Percentiles rank a stretch among this genome's conserved stretches.
These are phyloP conservation scores for Myotis daubentonii DNA, from an alignment of 2,797 vertebrate species.

Conservation along the genomic window DNA sequence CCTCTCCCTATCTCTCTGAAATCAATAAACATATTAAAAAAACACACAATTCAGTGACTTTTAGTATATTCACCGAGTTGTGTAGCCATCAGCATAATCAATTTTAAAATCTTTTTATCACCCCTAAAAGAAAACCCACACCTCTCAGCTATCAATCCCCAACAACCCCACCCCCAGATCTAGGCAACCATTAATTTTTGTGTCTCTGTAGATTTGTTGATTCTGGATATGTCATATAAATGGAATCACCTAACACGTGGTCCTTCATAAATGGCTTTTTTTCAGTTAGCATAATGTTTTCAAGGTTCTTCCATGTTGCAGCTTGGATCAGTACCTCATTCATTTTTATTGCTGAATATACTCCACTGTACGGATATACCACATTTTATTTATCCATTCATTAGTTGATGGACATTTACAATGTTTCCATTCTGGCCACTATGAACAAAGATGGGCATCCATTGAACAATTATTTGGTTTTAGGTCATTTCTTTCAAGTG, in stretches of 20 bases:
- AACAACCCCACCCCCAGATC: too few relatives aligned
- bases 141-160: neutral
- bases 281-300: conserved; percentile 6
- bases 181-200: neutral
- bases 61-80: neutral
- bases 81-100: neutral
- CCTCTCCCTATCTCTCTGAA: too few relatives aligned
- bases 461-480: conserved; percentile 36
- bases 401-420: neutral
- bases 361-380: neutral
- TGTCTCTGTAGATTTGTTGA: neutral
- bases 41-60: neutral
- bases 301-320: conserved; percentile 19
- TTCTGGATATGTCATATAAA: neutral
- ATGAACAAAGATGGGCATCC: neutral
- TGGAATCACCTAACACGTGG: neutral
- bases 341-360: neutral
- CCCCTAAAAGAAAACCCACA: neutral
- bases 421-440: neutral
- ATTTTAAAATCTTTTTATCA: neutral
- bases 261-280: neutral
- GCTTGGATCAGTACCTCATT: neutral
- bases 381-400: neutral
- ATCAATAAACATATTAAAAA: neutral
- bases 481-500: conserved; percentile 39